These are phyloP conservation scores for Hirtodrosophila cameraria DNA, from an alignment of 2,888 invertebrate species.

Conservation along the genomic window DNA sequence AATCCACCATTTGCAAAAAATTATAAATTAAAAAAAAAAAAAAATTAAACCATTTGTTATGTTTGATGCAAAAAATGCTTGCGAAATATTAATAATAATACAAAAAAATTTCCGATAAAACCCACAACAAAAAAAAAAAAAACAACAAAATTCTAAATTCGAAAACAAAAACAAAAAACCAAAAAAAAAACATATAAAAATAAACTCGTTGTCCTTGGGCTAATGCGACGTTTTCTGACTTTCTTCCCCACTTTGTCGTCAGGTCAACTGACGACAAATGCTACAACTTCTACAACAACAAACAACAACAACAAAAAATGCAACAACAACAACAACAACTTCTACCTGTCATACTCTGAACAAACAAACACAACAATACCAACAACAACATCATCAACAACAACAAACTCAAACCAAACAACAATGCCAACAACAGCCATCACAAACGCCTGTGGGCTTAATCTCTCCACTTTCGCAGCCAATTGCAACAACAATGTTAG, in stretches of 20 bases:
- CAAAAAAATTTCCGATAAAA: constrained; percentile 42
- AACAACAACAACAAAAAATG: constrained; percentile 60
- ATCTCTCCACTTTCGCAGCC: constrained; percentile 82
- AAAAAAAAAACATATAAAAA: constrained; percentile 40
- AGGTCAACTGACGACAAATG: constrained; percentile 85
- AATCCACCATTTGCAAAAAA: constrained; percentile 17
- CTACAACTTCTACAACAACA: constrained; percentile 77
- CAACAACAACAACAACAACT: constrained; percentile 67
- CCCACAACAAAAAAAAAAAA: constrained; percentile 24
- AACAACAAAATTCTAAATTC: constrained; percentile 30
- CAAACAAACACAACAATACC: constrained; percentile 67
- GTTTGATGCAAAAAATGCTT: constrained; percentile 78
- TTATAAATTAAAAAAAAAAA: constrained; percentile 18
- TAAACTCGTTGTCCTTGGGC: constrained; percentile 83
- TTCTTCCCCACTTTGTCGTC: constrained; percentile 84
- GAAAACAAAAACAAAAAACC: constrained; percentile 17
- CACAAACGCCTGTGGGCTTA: constrained; percentile 82
- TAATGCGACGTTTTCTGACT: constrained; percentile 85
- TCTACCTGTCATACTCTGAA: constrained; percentile 64
- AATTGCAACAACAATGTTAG: constrained; percentile 67
- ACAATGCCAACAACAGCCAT: constrained; percentile 72
- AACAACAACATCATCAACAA: constrained; percentile 57
- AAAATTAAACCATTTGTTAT: constrained; percentile 36
- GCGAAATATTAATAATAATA: constrained; percentile 51
- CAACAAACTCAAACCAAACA: constrained; percentile 73